Percentiles rank a stretch among this genome's conserved stretches.
Conservation (phyloP, 1,140 invertebrate species). For the Leptinotarsa undecemlineata region DNA sequence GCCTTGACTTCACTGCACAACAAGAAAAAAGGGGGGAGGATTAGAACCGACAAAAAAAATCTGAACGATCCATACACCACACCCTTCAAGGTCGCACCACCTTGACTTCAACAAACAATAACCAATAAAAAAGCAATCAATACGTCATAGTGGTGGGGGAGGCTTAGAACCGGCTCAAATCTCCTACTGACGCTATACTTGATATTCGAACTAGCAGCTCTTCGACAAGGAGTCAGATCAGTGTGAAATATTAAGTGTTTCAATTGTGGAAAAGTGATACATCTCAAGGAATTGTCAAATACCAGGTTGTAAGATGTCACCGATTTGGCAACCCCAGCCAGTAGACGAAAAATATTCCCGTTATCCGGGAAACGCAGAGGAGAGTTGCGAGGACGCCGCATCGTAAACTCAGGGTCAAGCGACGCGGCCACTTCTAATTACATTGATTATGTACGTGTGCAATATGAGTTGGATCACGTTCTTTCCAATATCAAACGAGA, state of each 20-base stretch:
- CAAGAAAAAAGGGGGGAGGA: too few relatives aligned
- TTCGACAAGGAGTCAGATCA: neutral
- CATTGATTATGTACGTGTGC: neutral
- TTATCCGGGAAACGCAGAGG: neutral
- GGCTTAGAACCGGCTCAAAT: too few relatives aligned
- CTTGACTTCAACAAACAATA: too few relatives aligned
- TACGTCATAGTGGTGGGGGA: too few relatives aligned
- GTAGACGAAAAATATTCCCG: neutral
- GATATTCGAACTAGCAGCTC: neutral
- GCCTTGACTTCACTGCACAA: too few relatives aligned
- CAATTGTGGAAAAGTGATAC: neutral
- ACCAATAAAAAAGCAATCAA: too few relatives aligned
- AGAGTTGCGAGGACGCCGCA: neutral
- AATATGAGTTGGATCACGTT: constrained; percentile 13
- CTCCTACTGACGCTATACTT: too few relatives aligned
- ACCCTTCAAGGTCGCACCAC: too few relatives aligned
- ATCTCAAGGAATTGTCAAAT: neutral
- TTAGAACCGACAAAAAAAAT: too few relatives aligned
- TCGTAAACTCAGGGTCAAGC: neutral
- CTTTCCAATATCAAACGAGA: neutral
- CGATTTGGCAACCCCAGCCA: neutral
- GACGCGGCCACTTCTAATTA: neutral
- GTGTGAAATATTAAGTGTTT: neutral
- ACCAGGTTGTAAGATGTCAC: neutral
- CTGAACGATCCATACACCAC: too few relatives aligned